Conservation (phyloP, 2,888 invertebrate genomes). For the Smittia aterrima region DNA sequence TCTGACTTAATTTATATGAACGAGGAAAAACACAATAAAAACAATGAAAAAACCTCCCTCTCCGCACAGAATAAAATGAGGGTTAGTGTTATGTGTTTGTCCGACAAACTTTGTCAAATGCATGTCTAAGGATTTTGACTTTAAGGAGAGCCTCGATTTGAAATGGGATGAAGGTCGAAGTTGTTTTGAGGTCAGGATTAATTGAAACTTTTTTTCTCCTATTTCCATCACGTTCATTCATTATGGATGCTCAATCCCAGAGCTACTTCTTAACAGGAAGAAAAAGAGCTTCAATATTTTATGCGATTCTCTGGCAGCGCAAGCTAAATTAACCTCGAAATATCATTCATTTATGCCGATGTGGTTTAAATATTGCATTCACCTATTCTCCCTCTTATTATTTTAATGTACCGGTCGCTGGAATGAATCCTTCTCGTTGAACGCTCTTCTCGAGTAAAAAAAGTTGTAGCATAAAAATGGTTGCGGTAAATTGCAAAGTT, state of each 20-base stretch:
- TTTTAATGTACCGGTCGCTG: not conserved
- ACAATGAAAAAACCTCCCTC: not conserved
- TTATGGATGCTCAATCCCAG: not conserved
- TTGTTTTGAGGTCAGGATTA: not conserved
- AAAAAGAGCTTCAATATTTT: slow-evolving; percentile 19
- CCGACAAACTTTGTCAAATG: not conserved
- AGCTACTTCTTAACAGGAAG: not conserved
- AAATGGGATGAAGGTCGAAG: not conserved
- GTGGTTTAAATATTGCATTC: slow-evolving; percentile 13
- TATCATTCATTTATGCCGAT: slow-evolving; percentile 25
- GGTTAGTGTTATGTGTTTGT: slow-evolving; percentile 2
- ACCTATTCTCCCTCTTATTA: slow-evolving; percentile 12
- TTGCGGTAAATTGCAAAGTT: not conserved
- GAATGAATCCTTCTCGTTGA: not conserved
- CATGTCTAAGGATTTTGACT: not conserved
- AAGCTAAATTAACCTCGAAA: slow-evolving; percentile 4
- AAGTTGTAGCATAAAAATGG: not conserved
- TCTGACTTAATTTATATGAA: slow-evolving; percentile 33
- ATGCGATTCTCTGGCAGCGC: not conserved
- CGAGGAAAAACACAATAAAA: slow-evolving; percentile 16
- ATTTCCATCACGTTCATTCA: not conserved
- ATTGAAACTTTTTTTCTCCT: not conserved
- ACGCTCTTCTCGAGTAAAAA: not conserved
- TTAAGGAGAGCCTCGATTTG: not conserved
- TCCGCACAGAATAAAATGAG: not conserved